Base-by-base conservation (phyloP, 2,888 invertebrate genomes). In the Tenthredo distinguenda region DNA sequence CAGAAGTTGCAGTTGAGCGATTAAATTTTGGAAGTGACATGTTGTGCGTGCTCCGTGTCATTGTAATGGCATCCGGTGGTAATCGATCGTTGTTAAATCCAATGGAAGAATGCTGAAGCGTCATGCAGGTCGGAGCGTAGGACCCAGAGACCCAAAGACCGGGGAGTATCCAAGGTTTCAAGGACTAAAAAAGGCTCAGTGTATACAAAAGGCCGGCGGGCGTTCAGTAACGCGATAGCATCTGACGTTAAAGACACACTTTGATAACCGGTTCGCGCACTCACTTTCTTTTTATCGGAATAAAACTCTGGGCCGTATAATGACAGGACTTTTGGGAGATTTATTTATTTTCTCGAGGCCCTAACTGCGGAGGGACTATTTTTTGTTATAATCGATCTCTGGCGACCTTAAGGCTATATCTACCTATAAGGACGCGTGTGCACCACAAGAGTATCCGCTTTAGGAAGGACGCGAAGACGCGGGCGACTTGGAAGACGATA, bases 301-400 rank as follows among this genome's bases (percentile, higher is more conserved):
- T 68, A 68, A 81, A 18, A 15, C 81, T 58, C 62, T 81, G 10
- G 50, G 31, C 37, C 55, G 43, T 81, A 37, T 81, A 81, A 81
- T 81, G 81, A 81, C 26, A 68, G 47, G 85, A 81, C 79, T 85
- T 26, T 81, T n/a, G 37, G 50, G 85, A 85, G 77, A 85, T 79
- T 79, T 85, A 85, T 77, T 85, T 79, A 85, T 79, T 79, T 81
- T 85, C n/a, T n/a, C 85, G 43, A 65, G 31, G 50, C 72, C 40
- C 37, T 9, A 62, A 37, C 81, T 62, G 58, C 9, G 15, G 47
- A 31, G 79, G 55, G 85, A 85, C 77, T 68, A 62, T 65, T 79
- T 85, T 85, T 85, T 81, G 40, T 85, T 65, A 81, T 34, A 85
- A 68, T 85, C 85, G 79, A 85, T 85, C 85, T 81, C 43, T 68